These are phyloP conservation scores for Tapirus indicus DNA, from an alignment of 2,797 vertebrate genomes.

Conservation along the genomic window DNA sequence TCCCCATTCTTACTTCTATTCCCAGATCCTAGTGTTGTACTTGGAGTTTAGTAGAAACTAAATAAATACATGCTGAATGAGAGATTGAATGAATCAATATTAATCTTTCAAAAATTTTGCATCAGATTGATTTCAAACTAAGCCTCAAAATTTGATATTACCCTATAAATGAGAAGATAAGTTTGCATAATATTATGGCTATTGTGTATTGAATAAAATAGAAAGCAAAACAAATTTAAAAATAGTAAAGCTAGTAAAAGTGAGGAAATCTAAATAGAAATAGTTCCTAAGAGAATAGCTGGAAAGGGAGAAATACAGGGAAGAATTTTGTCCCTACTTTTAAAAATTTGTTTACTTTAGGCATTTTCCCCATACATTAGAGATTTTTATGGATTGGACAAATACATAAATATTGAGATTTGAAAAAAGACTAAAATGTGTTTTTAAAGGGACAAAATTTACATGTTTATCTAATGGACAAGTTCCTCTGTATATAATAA, in stretches of 20 bases:
- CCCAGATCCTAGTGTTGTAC: not conserved
- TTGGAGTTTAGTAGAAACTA: not conserved
- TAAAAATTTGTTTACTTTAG: not conserved
- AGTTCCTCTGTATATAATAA: not conserved
- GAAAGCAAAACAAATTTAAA: slow-evolving; percentile 6
- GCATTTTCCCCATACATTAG: not conserved
- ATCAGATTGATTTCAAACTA: slow-evolving; percentile 50
- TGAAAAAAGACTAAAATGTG: not conserved
- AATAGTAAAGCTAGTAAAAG: not conserved
- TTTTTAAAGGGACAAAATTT: not conserved
- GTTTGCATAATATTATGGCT: not conserved
- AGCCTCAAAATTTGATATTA: not conserved
- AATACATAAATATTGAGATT: not conserved
- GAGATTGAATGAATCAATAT: not conserved
- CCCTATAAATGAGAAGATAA: not conserved
- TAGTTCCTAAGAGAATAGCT: not conserved
- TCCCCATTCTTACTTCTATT: not conserved
- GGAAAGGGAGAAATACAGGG: not conserved
- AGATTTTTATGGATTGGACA: not conserved
- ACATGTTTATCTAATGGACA: not conserved
- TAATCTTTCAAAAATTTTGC: not conserved
- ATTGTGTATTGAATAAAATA: not conserved
- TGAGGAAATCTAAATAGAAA: not conserved
- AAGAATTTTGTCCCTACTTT: not conserved
- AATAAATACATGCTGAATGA: not conserved